Evolutionary conservation across 2,113 vertebrate genomes (phyloP), one percentile per base, ranked within the genome.

Genomic region (Chionomys nivalis): DNA sequence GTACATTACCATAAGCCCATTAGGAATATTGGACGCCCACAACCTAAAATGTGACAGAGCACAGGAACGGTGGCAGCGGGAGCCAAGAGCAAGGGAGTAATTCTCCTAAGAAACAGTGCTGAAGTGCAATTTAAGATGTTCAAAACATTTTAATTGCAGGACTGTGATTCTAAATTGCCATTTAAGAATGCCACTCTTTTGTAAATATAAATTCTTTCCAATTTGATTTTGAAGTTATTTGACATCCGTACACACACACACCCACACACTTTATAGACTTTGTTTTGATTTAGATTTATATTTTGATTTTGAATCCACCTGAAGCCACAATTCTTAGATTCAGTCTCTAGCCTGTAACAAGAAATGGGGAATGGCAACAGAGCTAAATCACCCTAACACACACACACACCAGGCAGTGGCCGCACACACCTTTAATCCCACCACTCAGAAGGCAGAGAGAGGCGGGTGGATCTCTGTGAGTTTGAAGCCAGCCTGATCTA

Each of bases 1-100:
- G 99, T 98, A 98, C 98, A 98, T 98, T 98, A 98, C 99, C 98
- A 70, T 89, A 98, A 98, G 98, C 98, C 98, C 98, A 98, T 98
- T 98, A 98, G 98, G 94, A 98, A 98, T 99, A 98, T 93, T 98
- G 98, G 98, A 97, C 99, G 98, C 99, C 98, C 98, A 98, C 98
- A 98, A 99, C 98, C 97, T 98, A 98, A 98, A 97, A 97, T 98
- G 76, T 98, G 97, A 98, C 98, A 96, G 97, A 97, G 95, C 91
- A 98, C 97, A 98, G 97, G 87, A 93, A 96, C 97, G 98, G 95
- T 90, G 97, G 98, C 97, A 96, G 89, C 76, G 75, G 97, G 97
- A 98, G 97, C 95, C 97, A 96, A 97, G 98, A 97, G 82, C 97
- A 96, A 97, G 98, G 97, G 98, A 63, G 28, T 14, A 65, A n/a